phyloP scores from a whole-genome alignment of 1,140 invertebrate genomes.

The Drosophila dunni region DNA sequence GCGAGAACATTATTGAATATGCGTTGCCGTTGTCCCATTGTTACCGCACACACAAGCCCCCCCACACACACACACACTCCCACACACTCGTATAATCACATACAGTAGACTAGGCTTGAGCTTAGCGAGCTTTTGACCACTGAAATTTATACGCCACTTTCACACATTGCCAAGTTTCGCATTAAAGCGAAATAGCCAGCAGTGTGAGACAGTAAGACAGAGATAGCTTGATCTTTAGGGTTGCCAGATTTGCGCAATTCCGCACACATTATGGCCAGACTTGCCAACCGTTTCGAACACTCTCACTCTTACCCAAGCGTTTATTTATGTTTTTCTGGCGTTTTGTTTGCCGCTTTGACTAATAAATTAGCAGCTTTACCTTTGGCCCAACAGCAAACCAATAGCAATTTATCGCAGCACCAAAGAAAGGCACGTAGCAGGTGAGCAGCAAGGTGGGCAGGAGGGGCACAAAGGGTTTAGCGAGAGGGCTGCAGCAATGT shows the following conservation, averaged over 20 bases:
- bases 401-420: conserved; percentile 77
- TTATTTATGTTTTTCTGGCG: conserved; percentile 71
- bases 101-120: conserved; percentile 30
- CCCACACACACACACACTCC: conserved; percentile 23
- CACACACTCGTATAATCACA: not conserved
- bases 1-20: conserved; percentile 80
- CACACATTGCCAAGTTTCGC: conserved; percentile 27
- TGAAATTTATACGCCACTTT: conserved; percentile 75
- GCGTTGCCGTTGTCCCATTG: conserved; percentile 69
- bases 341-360: conserved; percentile 74
- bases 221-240: conserved; percentile 1
- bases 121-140: conserved; percentile 73
- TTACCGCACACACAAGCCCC: conserved; percentile 27
- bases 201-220: not conserved
- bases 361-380: conserved; percentile 81
- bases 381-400: conserved; percentile 71
- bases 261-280: conserved; percentile 50
- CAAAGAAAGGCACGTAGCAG: conserved; percentile 70
- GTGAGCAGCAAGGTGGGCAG: not conserved
- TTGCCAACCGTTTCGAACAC: conserved; percentile 32
- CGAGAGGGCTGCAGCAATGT: conserved; percentile 42
- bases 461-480: conserved; percentile 4
- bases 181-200: conserved; percentile 62
- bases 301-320: conserved; percentile 1
- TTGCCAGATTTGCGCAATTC: conserved; percentile 43